Evolutionary conservation across 2,888 invertebrate genomes (phyloP).

Genomic region (Agrilus mali): DNA sequence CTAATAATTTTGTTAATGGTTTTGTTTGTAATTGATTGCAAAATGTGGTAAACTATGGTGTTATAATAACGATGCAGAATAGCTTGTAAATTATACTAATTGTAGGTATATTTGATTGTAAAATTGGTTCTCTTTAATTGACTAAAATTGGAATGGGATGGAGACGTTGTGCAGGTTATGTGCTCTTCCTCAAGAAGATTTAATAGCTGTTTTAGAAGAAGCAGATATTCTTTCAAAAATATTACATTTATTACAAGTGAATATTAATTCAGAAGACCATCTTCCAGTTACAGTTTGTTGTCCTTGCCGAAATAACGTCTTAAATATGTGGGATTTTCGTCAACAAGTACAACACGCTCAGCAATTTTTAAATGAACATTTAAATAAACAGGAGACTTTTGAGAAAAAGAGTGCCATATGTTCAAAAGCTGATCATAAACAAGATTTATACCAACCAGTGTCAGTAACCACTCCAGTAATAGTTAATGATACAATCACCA

Average conservation of each 20-base stretch:
- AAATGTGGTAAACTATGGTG: too few species aligned
- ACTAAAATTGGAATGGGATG: constrained; percentile 14
- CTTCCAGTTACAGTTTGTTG: constrained; percentile 28
- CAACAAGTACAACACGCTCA: constrained; percentile 32
- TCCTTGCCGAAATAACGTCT: constrained; percentile 28
- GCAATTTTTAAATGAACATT: constrained; percentile 18
- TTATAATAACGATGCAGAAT: too few species aligned
- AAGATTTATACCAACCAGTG: too few species aligned
- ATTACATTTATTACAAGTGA: constrained; percentile 29
- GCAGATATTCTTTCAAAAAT: constrained; percentile 24
- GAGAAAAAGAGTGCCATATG: too few species aligned
- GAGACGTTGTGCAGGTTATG: constrained; percentile 32
- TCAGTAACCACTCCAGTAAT: too few species aligned
- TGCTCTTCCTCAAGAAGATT: constrained; percentile 25
- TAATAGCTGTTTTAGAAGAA: constrained; percentile 25
- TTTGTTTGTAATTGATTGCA: too few species aligned
- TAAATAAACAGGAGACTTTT: not conserved
- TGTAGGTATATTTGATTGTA: too few species aligned
- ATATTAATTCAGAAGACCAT: constrained; percentile 24
- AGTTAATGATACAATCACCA: too few species aligned
- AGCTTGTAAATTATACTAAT: too few species aligned
- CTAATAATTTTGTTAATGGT: too few species aligned
- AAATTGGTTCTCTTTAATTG: too few species aligned
- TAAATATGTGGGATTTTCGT: constrained; percentile 29
- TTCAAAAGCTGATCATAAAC: too few species aligned